Base-by-base conservation (phyloP, 1,140 invertebrate species). In the Pygmarrhopalites habei region DNA sequence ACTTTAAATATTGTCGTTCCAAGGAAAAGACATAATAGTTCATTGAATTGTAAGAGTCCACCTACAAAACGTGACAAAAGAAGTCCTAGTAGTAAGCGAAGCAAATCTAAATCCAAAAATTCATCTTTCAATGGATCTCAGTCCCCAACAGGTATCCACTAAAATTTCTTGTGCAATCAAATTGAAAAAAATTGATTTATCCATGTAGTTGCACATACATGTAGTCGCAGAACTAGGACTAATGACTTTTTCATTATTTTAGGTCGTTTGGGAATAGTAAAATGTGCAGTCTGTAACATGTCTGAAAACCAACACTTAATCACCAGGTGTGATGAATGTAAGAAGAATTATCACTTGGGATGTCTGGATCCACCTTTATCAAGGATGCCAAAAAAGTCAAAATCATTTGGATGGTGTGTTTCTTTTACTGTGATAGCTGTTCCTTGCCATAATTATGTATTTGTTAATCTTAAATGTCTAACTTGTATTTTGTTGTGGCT, bases 261-360 rank as follows among this genome's bases (percentile, higher is more conserved):
- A 65, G 58, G 73, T 29, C 73, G 81, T 58, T 35, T 71, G 19
- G 39, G 66, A 25, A 62, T 74, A 67, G 79, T 82, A 73, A 83
- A 87, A 73, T 95, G 93, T 77, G 89, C 87, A 23, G 88, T 90
- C 60, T 97, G 94, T 77, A 80, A 84, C 58, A 82, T 84, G 66
- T 83, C 83, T 61, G 84, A 85, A 41, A 89, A 92, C 77, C 90
- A 90, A 70, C 90, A 93, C 78, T 77, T 93, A 57, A 80, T 97
- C 67, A 88, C 92, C 0, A 90, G 91, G 72, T 98, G 95, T 78
- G 95, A 98, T 75, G 92, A 88, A 0, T 98, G 95, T 74, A 85
- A 87, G 70, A 79, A 90, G 29, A 86, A 90, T 76, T 98, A 96
- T 78, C 95, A 98, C 79, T 78, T 96, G 51, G 86, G 87, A 49